These are phyloP conservation scores for Polyergus mexicanus DNA, from an alignment of 1,140 invertebrate species.

Conservation along the genomic window DNA sequence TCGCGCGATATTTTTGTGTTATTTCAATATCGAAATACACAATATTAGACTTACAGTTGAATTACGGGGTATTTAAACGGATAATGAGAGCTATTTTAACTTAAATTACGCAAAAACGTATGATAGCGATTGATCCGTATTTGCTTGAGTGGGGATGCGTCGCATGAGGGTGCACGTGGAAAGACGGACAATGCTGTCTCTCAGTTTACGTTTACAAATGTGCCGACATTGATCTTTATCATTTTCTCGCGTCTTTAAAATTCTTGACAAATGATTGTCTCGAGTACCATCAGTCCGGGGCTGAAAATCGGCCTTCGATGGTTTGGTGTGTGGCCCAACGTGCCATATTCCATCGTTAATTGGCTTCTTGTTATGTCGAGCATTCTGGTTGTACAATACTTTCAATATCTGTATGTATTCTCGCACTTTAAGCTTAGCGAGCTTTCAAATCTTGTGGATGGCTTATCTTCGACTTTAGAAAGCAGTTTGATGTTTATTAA, in stretches of 20 bases:
- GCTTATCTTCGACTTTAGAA: constrained; percentile 7
- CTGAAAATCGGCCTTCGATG: constrained; percentile 13
- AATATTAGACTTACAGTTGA: neutral
- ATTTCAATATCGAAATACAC: too few relatives aligned
- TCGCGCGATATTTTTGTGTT: neutral
- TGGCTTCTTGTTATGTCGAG: constrained; percentile 4
- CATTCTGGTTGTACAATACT: neutral
- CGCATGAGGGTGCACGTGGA: neutral
- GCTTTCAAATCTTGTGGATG: constrained; percentile 34
- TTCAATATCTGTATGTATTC: constrained; percentile 39
- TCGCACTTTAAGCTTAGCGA: constrained; percentile 14
- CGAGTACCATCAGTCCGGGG: constrained; percentile 5
- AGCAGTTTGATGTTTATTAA: constrained; percentile 21
- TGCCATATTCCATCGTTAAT: neutral
- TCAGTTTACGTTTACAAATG: neutral
- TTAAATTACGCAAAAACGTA: neutral
- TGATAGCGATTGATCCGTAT: constrained; percentile 29
- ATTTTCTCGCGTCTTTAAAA: neutral
- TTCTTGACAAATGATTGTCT: neutral
- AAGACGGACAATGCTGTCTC: neutral
- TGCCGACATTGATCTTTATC: neutral
- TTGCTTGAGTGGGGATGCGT: constrained; percentile 23
- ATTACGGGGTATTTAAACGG: neutral
- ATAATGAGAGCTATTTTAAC: neutral
- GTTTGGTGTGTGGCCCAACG: constrained; percentile 16